Base-by-base conservation (phyloP, 1,140 invertebrate genomes). In the Colletes gigas region DNA sequence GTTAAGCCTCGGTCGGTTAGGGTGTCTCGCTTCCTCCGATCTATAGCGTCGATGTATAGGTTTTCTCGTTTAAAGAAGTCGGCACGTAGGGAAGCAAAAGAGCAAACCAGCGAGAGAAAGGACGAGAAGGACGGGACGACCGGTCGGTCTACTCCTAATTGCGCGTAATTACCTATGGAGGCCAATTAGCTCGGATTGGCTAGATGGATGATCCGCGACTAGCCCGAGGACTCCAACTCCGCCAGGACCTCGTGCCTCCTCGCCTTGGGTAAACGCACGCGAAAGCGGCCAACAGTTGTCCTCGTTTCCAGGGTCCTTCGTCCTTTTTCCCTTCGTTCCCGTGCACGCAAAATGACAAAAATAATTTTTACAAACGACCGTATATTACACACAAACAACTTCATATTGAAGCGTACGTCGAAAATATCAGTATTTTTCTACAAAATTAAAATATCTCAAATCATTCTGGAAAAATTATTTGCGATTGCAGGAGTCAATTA, bases 111-210 rank as follows among this genome's bases (percentile, higher is more conserved):
- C 55, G 55, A 10, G 47, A 73, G 74, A 70, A 67, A 68, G 72
- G 72, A 50, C 67, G 44, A 81, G 39, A 85, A 74, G 83, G 72
- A 73, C 14, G 70, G 77, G 78, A 44, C 55, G 69, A 74, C 78
- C 60, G 66, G 83, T 76, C 80, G 73, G 83, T 70, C 89, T 89
- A 90, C 86, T 87, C 89, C 89, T 92, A 93, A 93, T 93, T 93
- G 90, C 91, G 91, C 88, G 88, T 92, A 93, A 93, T 92, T 92
- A 91, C 86, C 89, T 88, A 88, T 88, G 83, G 88, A 88, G 82
- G 88, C 88, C 90, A 91, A 91, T 91, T 90, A 91, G 88, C 82
- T 88, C 81, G 85, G 84, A 91, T 90, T 87, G 89, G 85, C 71
- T 79, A 72, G 84, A 84, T 77, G 86, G 85, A 79, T 72, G 77